Percentiles rank a stretch among this genome's conserved stretches.
Evolutionary conservation across 2,797 vertebrate species (phyloP).

Genomic region (Acestrorhynchus altus): DNA sequence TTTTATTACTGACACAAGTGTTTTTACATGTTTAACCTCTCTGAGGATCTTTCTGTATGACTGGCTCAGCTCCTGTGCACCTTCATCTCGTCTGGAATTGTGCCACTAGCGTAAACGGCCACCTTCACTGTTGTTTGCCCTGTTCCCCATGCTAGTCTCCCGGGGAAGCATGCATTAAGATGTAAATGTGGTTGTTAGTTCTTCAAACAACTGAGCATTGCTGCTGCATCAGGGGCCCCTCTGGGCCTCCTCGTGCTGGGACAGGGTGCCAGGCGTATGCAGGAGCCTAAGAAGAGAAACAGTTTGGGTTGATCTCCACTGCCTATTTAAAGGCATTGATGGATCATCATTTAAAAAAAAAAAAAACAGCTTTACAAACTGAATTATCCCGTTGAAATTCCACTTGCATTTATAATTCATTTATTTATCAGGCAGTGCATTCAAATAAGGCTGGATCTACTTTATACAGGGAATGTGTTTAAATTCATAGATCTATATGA

Average conservation of each 20-base stretch:
- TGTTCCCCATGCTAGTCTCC: not conserved
- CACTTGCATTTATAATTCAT: no score
- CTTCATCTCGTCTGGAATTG: constrained; percentile 11
- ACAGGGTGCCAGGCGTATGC: not conserved
- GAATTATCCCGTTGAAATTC: no score
- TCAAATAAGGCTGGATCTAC: no score
- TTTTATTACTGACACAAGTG: no score
- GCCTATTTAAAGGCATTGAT: not conserved
- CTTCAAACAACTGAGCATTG: not conserved
- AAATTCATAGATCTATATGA: not conserved
- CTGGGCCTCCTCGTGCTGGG: not conserved
- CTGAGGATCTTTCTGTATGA: not conserved
- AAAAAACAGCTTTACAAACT: no score
- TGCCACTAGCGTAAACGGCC: constrained; percentile 27
- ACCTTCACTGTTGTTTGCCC: not conserved
- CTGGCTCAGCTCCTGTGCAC: not conserved
- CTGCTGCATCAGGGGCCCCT: not conserved
- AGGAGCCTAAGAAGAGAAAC: not conserved
- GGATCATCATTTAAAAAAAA: no score
- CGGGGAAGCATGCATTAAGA: not conserved
- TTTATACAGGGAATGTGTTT: no score
- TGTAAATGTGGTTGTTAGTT: constrained; percentile 15
- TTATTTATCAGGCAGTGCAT: no score
- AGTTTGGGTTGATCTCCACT: not conserved
- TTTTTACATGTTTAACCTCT: no score